Conservation (phyloP, 1,140 invertebrate species). For the Bombyx mori region ASM3026992v2 NC_085110.1:12469001-12469500, state of each 20-base stretch:
- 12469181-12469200: conserved; percentile 23
- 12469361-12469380: conserved; percentile 57
- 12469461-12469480: conserved; percentile 65
- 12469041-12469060: too few species aligned
- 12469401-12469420: conserved; percentile 68
- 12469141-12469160: conserved; percentile 38
- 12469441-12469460: conserved; percentile 71
- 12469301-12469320: conserved; percentile 56
- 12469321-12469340: conserved; percentile 66
- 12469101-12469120: conserved; percentile 3
- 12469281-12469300: conserved; percentile 58
- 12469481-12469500: conserved; percentile 53
- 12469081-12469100: background rate
- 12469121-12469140: conserved; percentile 10
- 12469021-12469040: too few species aligned
- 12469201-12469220: conserved; percentile 40
- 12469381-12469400: conserved; percentile 69
- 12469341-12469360: conserved; percentile 43
- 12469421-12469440: conserved; percentile 72
- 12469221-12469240: conserved; percentile 41
- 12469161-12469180: conserved; percentile 34
- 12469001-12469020: too few species aligned
- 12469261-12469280: conserved; percentile 51
- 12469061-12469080: background rate
- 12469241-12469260: conserved; percentile 56